Evolutionary conservation across 2,888 invertebrate species (phyloP), one percentile per base, ranked within the genome.

Genomic region (Drosophila robusta): DNA sequence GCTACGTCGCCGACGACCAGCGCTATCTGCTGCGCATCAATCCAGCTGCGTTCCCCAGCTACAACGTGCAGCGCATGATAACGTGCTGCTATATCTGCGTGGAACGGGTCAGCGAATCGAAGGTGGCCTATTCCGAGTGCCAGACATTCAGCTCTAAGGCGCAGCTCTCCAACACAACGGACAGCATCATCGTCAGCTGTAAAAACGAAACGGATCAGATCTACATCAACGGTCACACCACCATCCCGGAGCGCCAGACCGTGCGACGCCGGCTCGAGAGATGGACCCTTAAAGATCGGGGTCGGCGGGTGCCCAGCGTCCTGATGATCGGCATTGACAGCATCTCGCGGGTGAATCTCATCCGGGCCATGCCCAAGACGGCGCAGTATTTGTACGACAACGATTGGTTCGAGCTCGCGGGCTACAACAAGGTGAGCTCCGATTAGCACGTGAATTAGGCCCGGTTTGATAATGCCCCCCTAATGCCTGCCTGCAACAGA

Each of bases 321-420:
- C 91, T 98, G 29, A 93, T 97, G 89, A 90, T 98, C 16, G 98
- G 97, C 39, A 95, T 98, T 81, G 97, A 98, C 89, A 96, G 97
- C 45, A 95, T 98, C 81, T 97, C 98, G 0, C 92, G 97, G 57
- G 92, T 96, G 38, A 96, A 97, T 89, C 94, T 97, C 62, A 93
- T 95, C n/a, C 93, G 96, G 54, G 95, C 96, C 9, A 95, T 98
- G 95, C 95, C 95, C 0, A 93, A 94, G 83, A 97, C 97, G 0
- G 93, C 94, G 1, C 92, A 93, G n/a, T 95, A 95, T 89, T 93
- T 98, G 32, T 92, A 94, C 44, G 93, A 94, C n/a, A 94, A 95
- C 60, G 94, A 94, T 61, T 97, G 96, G 94, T 92, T 96, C 45
- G 95, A 95, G 66, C 93, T 96, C 90, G 94, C 95, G 75, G 97